A percentile compares a stretch with the other conserved stretches of the same genome.
Conservation (phyloP, 2,888 invertebrate species). For the Acleris holmiana region DNA sequence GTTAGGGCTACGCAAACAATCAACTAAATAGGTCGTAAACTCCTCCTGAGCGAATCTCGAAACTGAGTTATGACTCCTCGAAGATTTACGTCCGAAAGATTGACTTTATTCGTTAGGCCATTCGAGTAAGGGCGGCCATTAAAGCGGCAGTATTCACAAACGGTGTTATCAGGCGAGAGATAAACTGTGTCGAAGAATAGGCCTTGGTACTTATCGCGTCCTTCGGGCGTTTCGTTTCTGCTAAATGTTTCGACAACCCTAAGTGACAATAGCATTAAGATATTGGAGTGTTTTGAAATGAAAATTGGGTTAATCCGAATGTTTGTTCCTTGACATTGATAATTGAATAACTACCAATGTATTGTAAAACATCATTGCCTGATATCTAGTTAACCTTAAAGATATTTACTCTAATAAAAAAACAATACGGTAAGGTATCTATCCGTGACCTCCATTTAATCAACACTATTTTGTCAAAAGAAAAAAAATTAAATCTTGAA, state of each 20-base stretch:
- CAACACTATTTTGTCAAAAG: not conserved
- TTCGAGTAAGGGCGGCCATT: conserved; percentile 68
- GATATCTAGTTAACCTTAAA: too few relatives aligned
- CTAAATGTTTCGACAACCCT: conserved; percentile 33
- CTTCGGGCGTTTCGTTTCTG: conserved; percentile 48
- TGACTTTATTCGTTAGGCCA: conserved; percentile 76
- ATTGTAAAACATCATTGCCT: too few relatives aligned
- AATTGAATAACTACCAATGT: too few relatives aligned
- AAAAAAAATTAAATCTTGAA: not conserved
- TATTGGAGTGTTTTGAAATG: conserved; percentile 29
- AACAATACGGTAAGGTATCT: too few relatives aligned
- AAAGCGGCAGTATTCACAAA: conserved; percentile 68
- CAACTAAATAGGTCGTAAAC: conserved; percentile 46
- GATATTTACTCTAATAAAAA: too few relatives aligned
- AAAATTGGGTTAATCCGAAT: conserved; percentile 11
- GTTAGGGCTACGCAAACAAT: conserved; percentile 38
- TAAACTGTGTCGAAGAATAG: conserved; percentile 57
- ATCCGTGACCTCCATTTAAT: too few relatives aligned
- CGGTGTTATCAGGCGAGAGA: conserved; percentile 65
- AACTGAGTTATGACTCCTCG: conserved; percentile 74
- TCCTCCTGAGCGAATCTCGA: conserved; percentile 63
- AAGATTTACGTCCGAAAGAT: conserved; percentile 75
- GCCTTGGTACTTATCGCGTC: conserved; percentile 58
- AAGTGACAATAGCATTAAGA: conserved; percentile 35
- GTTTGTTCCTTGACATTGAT: not conserved